Base-by-base conservation (phyloP, 2,113 vertebrate genomes). In the Gadus chalcogrammus region DNA sequence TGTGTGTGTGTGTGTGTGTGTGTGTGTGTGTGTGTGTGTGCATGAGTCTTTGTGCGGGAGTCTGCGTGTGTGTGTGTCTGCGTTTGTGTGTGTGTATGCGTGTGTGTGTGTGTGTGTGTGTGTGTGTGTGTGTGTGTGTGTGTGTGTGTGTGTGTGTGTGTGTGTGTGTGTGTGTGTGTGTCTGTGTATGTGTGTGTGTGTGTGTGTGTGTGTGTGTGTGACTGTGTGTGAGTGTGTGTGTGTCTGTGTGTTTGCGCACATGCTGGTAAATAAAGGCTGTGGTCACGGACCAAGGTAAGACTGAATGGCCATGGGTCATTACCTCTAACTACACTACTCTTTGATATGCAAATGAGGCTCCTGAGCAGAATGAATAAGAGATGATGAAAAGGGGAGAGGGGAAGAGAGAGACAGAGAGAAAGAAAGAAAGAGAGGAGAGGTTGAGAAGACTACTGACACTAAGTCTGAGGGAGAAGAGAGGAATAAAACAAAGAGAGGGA, bases 211-310 rank as follows among this genome's bases (percentile, higher is more conserved):
- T 52, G 64, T 12, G 64, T 66, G 64, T 20, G 64, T 66, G 65
- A 11, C 0, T 35, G 64, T 18, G 64, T 66, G 38, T 12, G 64
- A 12, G 20, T 52, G 28, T 55, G 18, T 67, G 48, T 15, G 42
- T 65, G 11, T 72, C 17, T n/a, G 35, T 22, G 12, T 52, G 35
- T 17, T 4, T 66, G 42, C 59, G 67, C 70, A 64, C 11, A 18
- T 52, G 65, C 71, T 61, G 22, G 61, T 72, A 72, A 73, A 79
- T 72, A 79, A 75, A 77, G 22, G 22, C n/a, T 17, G 42, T 24
- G 42, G 65, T 68, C 31, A 3, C 12, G 3, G 28, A 38, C 48
- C 31, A 56, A 60, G 38, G 24, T 24, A 55, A 53, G 17, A 35
- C 11, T 74, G 31, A 76, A 48, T 70, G 53, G 15, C 52, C 27